Percentiles rank a stretch among this genome's conserved stretches.
Evolutionary conservation across 2,888 invertebrate genomes (phyloP).

Genomic region (Oscheius sp.): DNA sequence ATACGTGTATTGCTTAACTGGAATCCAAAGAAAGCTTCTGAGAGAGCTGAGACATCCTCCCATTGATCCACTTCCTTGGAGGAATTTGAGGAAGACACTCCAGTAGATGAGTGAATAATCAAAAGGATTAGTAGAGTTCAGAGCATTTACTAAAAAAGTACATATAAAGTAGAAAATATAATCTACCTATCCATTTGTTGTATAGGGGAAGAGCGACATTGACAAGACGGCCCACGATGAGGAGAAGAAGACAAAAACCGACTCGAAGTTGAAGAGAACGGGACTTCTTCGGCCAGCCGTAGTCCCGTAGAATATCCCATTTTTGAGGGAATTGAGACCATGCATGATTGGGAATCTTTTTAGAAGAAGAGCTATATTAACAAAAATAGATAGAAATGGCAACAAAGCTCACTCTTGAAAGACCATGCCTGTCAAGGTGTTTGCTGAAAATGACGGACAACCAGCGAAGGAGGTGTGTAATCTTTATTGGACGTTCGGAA

Average conservation of each 20-base stretch:
- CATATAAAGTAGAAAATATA: not conserved
- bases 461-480: too few species aligned
- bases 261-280: conserved; percentile 82
- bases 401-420: not conserved
- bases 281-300: conserved; percentile 88
- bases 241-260: conserved; percentile 81
- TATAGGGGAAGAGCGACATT: conserved; percentile 93
- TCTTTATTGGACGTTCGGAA: too few species aligned
- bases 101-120: conserved; percentile 89
- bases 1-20: conserved; percentile 90
- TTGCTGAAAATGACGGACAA: too few species aligned
- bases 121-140: conserved; percentile 79
- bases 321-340: conserved; percentile 22
- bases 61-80: conserved; percentile 86
- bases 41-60: conserved; percentile 87
- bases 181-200: conserved; percentile 87
- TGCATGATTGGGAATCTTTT: not conserved
- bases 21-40: conserved; percentile 91
- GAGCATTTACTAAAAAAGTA: conserved; percentile 80
- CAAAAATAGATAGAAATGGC: too few species aligned
- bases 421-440: not conserved
- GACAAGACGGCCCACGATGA: conserved; percentile 84
- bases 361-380: not conserved
- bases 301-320: conserved; percentile 70
- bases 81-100: conserved; percentile 87